Evolutionary conservation across 2,888 invertebrate genomes (phyloP), one percentile per base, ranked within the genome.

Genomic region (Atrina japonica): DNA sequence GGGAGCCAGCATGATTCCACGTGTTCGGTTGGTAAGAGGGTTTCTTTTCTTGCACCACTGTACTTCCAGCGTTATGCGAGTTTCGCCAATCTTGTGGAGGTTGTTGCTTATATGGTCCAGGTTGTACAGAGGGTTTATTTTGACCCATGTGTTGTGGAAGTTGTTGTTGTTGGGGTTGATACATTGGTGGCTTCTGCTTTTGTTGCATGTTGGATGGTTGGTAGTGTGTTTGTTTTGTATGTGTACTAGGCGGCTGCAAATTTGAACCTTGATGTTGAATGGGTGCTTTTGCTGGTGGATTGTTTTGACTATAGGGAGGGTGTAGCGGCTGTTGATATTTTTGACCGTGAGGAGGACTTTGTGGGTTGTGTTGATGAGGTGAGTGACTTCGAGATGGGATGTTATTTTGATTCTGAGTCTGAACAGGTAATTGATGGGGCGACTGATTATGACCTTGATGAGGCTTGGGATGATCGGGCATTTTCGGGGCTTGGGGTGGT

Each of bases 71-170:
- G 35, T 35, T 11, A 35, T 11, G 35, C 11, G 35, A 35, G 6
- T 35, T 35, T 35, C 11, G 35, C 35, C 35, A 35, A 35, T 35
- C 11, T 35, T n/a, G n/a, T n/a, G 11, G 5, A 35, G 35, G 35
- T 11, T 35, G 35, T 35, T 35, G 35, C 11, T 35, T 35, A 11
- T 35, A 35, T 11, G 35, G 35, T 35, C 35, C 35, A 35, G 5
- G 35, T 21, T 56, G 56, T 9, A 23, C 18, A 6, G 21, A 21
- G 9, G 35, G 35, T 55, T 55, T 30, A 30, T 35, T 55, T 18
- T 55, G 52, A 27, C 16, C 27, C 27, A n/a, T n/a, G 7, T 35
- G 56, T 49, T 49, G 61, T n/a, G 49, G 21, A 30, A 14, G 30
- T 49, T 49, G 49, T n/a, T 29, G 30, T 21, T 45, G 60, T 40